Evolutionary conservation across 2,113 vertebrate species (phyloP), one percentile per base, ranked within the genome.

Genomic region (Austrofundulus limnaeus): DNA sequence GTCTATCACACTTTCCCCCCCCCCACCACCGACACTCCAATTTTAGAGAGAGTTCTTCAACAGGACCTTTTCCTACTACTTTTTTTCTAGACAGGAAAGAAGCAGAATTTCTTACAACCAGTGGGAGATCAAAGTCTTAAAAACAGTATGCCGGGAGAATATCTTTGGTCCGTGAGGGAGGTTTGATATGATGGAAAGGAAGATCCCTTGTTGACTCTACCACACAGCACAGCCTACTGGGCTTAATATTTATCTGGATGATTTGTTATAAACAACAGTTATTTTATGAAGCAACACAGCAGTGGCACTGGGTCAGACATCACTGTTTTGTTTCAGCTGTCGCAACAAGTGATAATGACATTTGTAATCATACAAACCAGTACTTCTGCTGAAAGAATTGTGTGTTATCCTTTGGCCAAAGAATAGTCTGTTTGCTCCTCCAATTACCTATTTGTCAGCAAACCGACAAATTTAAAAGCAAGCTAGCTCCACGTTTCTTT

Each of bases 141-240:
- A 75, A 66, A 48, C 49, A 45, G 57, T 16, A 37, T 65, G 53
- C 54, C 39, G 19, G 43, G 61, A 74, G 73, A 63, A 55, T 53
- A 37, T 42, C 64, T 56, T 31, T 28, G 28, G 19, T 68, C 66
- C 49, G 69, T 49, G n/a, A 74, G 49, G 66, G 56, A 64, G 72
- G 66, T 72, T 72, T 70, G n/a, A 77, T 66, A 49, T 53, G 42
- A 74, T 67, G 71, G 61, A 86, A 78, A 79, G 70, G 7, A 77
- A 70, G 50, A 66, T 66, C 49, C 49, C 70, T 56, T 42, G 43
- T 62, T 50, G 70, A 79, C 45, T 47, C 55, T 72, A 69, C 59
- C 54, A 51, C 54, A 48, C 23, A 49, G 62, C 60, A 64, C 50
- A 61, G 25, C 45, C 59, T 59, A 43, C 2, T 56, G 7, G 39